Evolutionary conservation across 2,888 invertebrate species (phyloP).

Genomic region (Carterocephalus palaemon): DNA sequence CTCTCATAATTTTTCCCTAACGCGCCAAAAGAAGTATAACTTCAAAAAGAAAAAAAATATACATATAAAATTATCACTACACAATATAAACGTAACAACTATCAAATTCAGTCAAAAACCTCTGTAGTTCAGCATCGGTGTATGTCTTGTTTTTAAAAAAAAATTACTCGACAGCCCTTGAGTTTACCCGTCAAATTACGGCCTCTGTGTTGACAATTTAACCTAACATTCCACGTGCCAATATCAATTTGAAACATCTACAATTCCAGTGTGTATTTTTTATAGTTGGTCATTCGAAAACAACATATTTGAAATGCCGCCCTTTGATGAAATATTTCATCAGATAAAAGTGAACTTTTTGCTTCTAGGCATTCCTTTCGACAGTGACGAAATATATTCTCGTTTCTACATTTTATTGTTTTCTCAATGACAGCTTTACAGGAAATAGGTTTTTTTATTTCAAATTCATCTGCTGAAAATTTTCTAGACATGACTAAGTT

Average conservation of each 20-base stretch:
- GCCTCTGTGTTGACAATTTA: no score
- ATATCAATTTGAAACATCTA: neutral
- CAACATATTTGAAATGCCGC: constrained; percentile 22
- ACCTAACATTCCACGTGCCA: no score
- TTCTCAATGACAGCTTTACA: constrained; percentile 38
- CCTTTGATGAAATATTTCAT: constrained; percentile 28
- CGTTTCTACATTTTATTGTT: constrained; percentile 39
- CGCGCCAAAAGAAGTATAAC: no score
- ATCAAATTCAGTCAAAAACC: no score
- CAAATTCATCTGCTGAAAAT: constrained; percentile 50
- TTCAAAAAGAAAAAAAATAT: no score
- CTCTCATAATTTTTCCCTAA: no score
- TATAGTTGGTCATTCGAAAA: constrained; percentile 4
- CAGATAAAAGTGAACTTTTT: constrained; percentile 31
- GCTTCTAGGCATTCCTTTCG: constrained; percentile 27
- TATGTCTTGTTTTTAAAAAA: no score
- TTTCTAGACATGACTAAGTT: constrained; percentile 53
- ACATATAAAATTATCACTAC: no score
- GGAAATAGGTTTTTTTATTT: constrained; percentile 46
- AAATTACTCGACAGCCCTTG: no score
- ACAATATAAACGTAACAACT: no score
- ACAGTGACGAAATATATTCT: constrained; percentile 35
- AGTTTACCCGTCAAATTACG: no score
- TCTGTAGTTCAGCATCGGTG: no score
- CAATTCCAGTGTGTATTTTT: neutral